Conservation (phyloP, 2,113 vertebrate genomes). For the Ptilorrhoa leucosticta region DNA sequence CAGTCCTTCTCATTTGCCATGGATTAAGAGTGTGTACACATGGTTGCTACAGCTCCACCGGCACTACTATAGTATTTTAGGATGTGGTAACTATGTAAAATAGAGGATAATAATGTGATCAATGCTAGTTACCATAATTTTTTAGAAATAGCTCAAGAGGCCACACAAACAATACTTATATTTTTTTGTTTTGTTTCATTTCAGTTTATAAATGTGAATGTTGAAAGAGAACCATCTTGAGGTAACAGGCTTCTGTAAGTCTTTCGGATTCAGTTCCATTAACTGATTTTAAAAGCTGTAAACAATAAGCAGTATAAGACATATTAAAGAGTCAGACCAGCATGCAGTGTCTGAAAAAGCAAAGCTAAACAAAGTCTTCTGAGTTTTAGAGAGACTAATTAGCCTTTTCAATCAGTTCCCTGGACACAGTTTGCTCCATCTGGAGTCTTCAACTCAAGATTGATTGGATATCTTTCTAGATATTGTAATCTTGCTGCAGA, state of each 20-base stretch:
- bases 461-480: not conserved
- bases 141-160: not conserved
- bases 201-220: not conserved
- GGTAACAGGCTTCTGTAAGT: not conserved
- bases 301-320: not conserved
- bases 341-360: not conserved
- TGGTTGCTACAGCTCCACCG: not conserved
- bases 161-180: not conserved
- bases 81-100: not conserved
- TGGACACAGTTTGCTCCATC: not conserved
- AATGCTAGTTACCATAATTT: not conserved
- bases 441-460: not conserved
- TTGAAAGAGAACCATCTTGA: not conserved
- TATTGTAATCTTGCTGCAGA: not conserved
- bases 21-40: not conserved
- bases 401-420: not conserved
- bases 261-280: not conserved
- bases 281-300: not conserved
- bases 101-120: not conserved
- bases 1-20: not conserved
- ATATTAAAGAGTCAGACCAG: not conserved
- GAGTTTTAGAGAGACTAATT: not conserved
- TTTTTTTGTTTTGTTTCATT: not conserved
- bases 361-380: not conserved
- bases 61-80: not conserved